These are phyloP conservation scores for Cenopis cana DNA, from an alignment of 2,888 invertebrate genomes.

Conservation along the genomic window DNA sequence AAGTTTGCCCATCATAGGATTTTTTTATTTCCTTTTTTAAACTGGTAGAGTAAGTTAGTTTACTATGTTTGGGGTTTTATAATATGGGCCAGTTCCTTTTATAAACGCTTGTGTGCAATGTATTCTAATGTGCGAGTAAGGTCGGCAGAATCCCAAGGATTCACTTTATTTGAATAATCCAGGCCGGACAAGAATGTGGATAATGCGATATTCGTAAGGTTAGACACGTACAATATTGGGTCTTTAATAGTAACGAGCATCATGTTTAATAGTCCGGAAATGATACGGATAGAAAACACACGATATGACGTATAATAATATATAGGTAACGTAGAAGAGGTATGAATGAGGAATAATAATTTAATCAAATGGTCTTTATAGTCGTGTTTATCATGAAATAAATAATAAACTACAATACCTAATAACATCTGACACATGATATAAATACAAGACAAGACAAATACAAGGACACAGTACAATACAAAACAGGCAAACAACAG, in stretches of 20 bases:
- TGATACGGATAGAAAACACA: background rate
- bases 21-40: background rate
- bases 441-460: too few relatives aligned
- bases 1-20: too few relatives aligned
- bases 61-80: background rate
- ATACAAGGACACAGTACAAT: too few relatives aligned
- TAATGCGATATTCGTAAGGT: conserved; percentile 59
- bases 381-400: too few relatives aligned
- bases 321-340: too few relatives aligned
- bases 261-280: background rate
- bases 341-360: too few relatives aligned
- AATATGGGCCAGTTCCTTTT: conserved; percentile 3
- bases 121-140: conserved; percentile 13
- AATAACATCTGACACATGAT: too few relatives aligned
- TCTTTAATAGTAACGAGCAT: conserved; percentile 7
- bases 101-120: conserved; percentile 3
- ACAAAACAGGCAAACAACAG: too few relatives aligned
- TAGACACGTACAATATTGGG: conserved; percentile 59
- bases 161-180: conserved; percentile 65
- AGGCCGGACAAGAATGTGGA: conserved; percentile 56
- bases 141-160: conserved; percentile 44
- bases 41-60: background rate
- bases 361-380: too few relatives aligned
- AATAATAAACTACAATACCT: too few relatives aligned
- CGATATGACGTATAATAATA: background rate